Evolutionary conservation across 1,140 invertebrate species (phyloP).

Genomic region (Leptinotarsa defecta): DNA sequence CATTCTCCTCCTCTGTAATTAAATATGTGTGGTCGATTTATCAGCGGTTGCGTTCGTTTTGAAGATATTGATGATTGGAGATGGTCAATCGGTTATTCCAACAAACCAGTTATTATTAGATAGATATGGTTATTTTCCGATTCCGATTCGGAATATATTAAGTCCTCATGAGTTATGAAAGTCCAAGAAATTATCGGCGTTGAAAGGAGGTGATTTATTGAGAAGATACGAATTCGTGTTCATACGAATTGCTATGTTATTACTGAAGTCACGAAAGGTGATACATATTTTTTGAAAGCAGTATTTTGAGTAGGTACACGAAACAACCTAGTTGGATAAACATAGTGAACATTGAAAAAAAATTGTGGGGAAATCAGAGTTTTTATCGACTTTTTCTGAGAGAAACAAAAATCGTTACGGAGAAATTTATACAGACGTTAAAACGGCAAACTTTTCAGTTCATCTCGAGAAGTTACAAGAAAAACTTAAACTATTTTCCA

Average conservation of each 20-base stretch:
- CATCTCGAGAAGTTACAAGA: too few species aligned
- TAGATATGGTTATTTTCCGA: neutral
- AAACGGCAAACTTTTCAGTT: too few species aligned
- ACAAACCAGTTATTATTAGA: constrained; percentile 24
- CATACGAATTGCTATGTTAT: neutral
- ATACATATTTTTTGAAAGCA: too few species aligned
- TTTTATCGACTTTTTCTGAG: too few species aligned
- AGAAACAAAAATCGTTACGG: too few species aligned
- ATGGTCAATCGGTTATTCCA: constrained; percentile 24
- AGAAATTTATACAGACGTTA: too few species aligned
- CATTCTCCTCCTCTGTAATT: constrained; percentile 31
- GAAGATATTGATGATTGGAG: constrained; percentile 25
- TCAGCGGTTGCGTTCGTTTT: constrained; percentile 26
- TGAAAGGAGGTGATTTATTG: neutral
- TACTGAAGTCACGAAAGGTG: too few species aligned
- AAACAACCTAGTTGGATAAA: too few species aligned
- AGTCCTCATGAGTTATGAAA: neutral
- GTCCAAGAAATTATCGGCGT: neutral
- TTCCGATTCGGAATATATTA: neutral
- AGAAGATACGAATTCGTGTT: neutral
- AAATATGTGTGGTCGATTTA: constrained; percentile 43
- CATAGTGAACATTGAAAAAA: too few species aligned
- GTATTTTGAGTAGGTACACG: too few species aligned
- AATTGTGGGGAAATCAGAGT: too few species aligned
- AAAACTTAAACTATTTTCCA: too few species aligned